Percentiles rank a stretch among this genome's conserved stretches.
These are phyloP conservation scores for Lota lota DNA, from an alignment of 2,113 vertebrate species.

Conservation along the genomic window DNA sequence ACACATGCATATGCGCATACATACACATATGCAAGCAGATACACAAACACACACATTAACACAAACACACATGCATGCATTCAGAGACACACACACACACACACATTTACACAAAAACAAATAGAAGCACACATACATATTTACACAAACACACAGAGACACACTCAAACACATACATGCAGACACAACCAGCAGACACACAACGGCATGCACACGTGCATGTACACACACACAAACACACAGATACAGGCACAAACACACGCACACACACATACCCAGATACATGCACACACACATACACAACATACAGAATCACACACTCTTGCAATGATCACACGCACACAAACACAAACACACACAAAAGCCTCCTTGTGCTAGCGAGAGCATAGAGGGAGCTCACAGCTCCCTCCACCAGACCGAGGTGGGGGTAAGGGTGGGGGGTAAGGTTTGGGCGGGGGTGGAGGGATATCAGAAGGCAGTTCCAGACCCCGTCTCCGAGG, in stretches of 20 bases:
- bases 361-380: constrained; percentile 81
- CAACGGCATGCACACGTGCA: too few species aligned
- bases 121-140: constrained; percentile 12
- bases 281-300: neutral
- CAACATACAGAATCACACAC: constrained; percentile 12
- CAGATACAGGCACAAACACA: neutral
- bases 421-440: too few species aligned
- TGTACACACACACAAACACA: too few species aligned
- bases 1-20: neutral
- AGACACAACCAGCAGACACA: too few species aligned
- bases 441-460: neutral
- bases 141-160: neutral
- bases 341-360: constrained; percentile 17
- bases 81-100: constrained; percentile 1
- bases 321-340: neutral
- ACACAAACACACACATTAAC: neutral
- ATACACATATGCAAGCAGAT: neutral
- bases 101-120: neutral
- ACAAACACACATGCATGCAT: neutral
- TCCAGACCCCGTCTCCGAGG: constrained; percentile 65
- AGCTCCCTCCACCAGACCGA: constrained; percentile 74
- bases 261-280: neutral
- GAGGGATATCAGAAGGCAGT: constrained; percentile 64
- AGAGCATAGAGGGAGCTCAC: constrained; percentile 73
- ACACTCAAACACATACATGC: neutral